Evolutionary conservation across 2,888 invertebrate species (phyloP).

Genomic region (Oscheius sp.): DNA sequence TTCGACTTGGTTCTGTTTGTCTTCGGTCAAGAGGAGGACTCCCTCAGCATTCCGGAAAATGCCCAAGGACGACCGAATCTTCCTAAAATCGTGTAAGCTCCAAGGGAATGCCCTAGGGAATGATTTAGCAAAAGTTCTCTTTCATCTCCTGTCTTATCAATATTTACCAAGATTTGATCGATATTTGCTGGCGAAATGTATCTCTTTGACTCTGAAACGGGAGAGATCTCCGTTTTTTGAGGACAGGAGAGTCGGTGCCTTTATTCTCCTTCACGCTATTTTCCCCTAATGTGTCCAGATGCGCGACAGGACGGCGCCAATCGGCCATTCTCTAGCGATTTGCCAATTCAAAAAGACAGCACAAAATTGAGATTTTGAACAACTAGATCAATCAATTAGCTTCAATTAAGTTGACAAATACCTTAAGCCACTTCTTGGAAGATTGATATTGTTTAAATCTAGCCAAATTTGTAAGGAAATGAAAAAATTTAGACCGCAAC

Average conservation of each 20-base stretch:
- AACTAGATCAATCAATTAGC: no score
- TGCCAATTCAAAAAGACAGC: no score
- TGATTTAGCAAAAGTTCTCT: not conserved
- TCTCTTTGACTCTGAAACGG: no score
- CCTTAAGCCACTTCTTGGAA: no score
- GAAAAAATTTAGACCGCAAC: conserved; percentile 9
- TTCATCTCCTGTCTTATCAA: not conserved
- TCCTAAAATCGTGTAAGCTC: not conserved
- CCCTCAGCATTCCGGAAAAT: conserved; percentile 42
- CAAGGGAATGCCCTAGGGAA: not conserved
- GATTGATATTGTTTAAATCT: not conserved
- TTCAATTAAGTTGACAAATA: no score
- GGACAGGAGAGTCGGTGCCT: no score
- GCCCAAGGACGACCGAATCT: conserved; percentile 36
- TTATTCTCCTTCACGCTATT: no score
- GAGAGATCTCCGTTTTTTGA: not conserved
- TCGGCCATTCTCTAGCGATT: no score
- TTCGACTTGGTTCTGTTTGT: not conserved
- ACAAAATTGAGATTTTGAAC: no score
- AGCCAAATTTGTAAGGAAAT: not conserved
- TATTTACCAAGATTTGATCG: not conserved
- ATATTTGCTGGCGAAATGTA: not conserved
- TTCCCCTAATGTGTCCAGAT: not conserved
- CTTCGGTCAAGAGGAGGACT: conserved; percentile 40
- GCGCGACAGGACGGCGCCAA: conserved; percentile 11